These are phyloP conservation scores for Frankliniella intonsa DNA, from an alignment of 2,888 invertebrate genomes.

Conservation along the genomic window DNA sequence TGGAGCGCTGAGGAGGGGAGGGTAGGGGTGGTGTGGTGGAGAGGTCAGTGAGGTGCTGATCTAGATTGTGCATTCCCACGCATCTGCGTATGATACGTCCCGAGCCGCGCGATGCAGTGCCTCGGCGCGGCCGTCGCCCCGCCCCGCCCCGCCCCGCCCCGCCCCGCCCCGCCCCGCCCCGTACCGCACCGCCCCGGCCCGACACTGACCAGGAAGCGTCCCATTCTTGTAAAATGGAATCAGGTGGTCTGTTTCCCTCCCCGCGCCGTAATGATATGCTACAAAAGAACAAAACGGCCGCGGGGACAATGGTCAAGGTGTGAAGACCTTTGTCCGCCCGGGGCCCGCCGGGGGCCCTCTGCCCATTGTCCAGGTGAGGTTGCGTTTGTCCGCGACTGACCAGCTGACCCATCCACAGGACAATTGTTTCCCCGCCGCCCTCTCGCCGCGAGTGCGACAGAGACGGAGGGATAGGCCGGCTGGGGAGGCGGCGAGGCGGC, in stretches of 20 bases:
- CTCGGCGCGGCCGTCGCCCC: no score
- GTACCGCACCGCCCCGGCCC: background rate
- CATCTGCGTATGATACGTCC: no score
- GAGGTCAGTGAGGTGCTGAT: no score
- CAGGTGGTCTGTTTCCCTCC: slow-evolving; percentile 7
- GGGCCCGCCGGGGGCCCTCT: background rate
- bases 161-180: no score
- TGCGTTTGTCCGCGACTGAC: slow-evolving; percentile 17
- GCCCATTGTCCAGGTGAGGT: slow-evolving; percentile 11
- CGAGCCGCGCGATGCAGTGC: no score
- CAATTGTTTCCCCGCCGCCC: background rate
- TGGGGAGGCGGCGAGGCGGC: no score
- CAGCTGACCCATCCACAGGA: background rate
- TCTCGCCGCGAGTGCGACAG: background rate
- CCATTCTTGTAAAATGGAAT: background rate
- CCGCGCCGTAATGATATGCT: slow-evolving; percentile 9
- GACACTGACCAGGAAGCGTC: slow-evolving; percentile 11
- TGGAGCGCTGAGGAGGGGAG: no score
- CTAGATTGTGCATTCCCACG: no score
- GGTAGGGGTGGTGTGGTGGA: no score
- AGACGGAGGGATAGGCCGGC: background rate
- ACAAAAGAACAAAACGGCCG: slow-evolving; percentile 13
- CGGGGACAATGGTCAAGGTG: slow-evolving; percentile 21
- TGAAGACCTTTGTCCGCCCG: slow-evolving; percentile 2
- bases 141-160: no score